Evolutionary conservation across 2,113 vertebrate species (phyloP).

Genomic region (Chaetura pelagica): DNA sequence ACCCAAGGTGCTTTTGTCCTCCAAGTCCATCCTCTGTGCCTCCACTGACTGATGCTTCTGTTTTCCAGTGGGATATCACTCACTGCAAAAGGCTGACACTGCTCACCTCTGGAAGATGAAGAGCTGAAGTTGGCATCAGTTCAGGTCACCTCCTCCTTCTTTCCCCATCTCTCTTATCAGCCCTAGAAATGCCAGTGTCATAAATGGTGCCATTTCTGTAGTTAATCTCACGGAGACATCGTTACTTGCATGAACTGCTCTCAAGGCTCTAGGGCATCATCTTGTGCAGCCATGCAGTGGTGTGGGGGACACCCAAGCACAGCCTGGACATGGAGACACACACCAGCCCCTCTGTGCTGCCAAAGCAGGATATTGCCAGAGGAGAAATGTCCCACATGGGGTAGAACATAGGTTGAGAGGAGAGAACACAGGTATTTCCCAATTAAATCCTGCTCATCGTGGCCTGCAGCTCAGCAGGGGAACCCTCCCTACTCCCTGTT

Average conservation of each 20-base stretch:
- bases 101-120: accelerated
- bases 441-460: accelerated
- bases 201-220: not conserved
- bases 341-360: accelerated
- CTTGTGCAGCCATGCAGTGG: accelerated
- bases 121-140: not conserved
- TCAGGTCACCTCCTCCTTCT: not conserved
- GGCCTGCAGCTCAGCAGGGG: not conserved
- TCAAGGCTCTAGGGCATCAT: not conserved
- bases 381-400: not conserved
- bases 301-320: not conserved
- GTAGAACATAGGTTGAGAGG: not conserved
- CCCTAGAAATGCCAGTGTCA: not conserved
- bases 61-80: not conserved
- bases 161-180: not conserved
- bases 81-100: accelerated
- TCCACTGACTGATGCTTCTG: not conserved
- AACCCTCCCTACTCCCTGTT: not conserved
- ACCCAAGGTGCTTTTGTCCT: not conserved
- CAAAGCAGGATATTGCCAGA: not conserved
- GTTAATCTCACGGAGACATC: accelerated
- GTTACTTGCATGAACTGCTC: not conserved
- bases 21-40: not conserved
- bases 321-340: accelerated
- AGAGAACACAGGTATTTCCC: not conserved